Evolutionary conservation across 2,113 vertebrate genomes (phyloP).

Genomic region (Copsychus sechellarum): DNA sequence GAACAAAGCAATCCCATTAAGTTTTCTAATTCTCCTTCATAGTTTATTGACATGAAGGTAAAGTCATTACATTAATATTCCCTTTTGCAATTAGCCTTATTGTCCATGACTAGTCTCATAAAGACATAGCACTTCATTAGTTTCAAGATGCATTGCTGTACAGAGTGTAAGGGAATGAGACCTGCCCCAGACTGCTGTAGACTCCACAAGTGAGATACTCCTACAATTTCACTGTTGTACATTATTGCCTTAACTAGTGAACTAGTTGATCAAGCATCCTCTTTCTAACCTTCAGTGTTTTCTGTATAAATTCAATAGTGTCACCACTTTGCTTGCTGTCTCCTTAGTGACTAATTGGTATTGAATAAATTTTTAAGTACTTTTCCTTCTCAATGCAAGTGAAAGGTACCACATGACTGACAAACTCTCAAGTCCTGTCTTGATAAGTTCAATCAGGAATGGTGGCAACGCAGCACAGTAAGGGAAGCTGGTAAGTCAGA

Average conservation of each 20-base stretch:
- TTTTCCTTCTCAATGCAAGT: background rate
- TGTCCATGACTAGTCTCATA: constrained; percentile 56
- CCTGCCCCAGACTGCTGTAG: background rate
- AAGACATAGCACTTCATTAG: constrained; percentile 49
- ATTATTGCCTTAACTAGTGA: background rate
- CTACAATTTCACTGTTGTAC: background rate
- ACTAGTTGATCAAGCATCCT: background rate
- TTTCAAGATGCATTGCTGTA: constrained; percentile 32
- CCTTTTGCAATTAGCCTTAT: constrained; percentile 55
- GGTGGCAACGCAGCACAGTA: background rate
- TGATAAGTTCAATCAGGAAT: background rate
- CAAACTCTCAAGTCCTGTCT: background rate
- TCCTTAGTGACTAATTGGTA: background rate
- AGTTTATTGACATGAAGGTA: constrained; percentile 13
- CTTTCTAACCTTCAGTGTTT: background rate
- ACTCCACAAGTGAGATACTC: background rate
- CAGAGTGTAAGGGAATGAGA: background rate
- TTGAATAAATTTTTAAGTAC: background rate
- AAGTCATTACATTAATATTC: constrained; percentile 36
- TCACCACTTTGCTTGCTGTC: background rate
- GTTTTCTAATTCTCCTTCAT: constrained; percentile 54
- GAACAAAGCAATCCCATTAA: background rate
- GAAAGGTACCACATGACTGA: background rate
- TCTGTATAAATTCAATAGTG: background rate
- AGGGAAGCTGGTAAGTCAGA: background rate